phyloP scores from a whole-genome alignment of 2,888 invertebrate genomes.

The Troides helena region DNA sequence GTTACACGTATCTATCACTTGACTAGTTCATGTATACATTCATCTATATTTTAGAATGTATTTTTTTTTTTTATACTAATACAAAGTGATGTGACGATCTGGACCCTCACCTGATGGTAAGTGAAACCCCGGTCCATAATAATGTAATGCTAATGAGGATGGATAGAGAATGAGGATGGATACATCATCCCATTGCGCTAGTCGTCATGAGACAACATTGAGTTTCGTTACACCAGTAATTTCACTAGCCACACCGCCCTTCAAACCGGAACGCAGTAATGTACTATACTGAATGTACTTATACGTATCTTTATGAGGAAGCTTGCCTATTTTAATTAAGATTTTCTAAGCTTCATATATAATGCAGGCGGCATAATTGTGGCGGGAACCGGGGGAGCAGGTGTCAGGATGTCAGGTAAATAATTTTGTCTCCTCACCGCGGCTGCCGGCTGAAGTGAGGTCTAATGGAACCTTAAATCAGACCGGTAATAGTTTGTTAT shows the following conservation, averaged over 20 bases:
- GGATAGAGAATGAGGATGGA: too few species aligned
- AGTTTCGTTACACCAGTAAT: too few species aligned
- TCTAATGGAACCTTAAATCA: conserved; percentile 12
- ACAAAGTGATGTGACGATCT: too few species aligned
- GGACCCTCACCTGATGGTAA: too few species aligned
- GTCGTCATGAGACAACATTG: too few species aligned
- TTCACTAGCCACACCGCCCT: too few species aligned
- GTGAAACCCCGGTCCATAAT: too few species aligned
- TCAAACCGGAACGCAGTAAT: too few species aligned
- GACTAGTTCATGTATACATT: not conserved
- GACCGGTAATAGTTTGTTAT: conserved; percentile 4
- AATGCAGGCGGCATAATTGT: conserved; percentile 22
- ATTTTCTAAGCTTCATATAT: conserved; percentile 22
- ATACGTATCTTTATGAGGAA: not conserved
- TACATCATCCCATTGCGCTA: too few species aligned
- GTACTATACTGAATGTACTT: too few species aligned
- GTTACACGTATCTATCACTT: not conserved
- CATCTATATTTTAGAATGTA: not conserved
- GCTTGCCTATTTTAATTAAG: conserved; percentile 22
- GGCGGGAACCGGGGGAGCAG: conserved; percentile 20
- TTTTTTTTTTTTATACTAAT: too few species aligned
- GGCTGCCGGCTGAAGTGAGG: conserved; percentile 13
- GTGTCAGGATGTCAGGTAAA: conserved; percentile 29
- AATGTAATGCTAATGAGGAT: too few species aligned
- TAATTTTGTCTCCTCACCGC: conserved; percentile 28